These are phyloP conservation scores for Rhadinocentrus ornatus DNA, from an alignment of 2,797 vertebrate species.

Conservation along the genomic window DNA sequence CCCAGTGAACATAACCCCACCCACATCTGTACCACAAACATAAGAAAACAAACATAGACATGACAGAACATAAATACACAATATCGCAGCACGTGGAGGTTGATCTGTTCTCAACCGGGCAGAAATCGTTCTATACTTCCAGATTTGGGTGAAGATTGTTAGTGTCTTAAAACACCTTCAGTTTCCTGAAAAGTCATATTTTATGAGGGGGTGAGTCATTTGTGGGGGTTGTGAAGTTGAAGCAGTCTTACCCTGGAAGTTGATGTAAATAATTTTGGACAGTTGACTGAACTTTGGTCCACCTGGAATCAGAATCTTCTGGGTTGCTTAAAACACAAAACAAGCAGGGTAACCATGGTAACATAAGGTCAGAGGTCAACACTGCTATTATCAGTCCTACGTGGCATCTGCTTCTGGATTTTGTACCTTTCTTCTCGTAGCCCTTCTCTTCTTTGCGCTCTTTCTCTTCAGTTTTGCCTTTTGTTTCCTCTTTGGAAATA, in stretches of 20 bases:
- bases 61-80: slow-evolving; percentile 7
- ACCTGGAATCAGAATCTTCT: slow-evolving; percentile 81
- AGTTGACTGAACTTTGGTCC: slow-evolving; percentile 77
- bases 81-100: background rate
- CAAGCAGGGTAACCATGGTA: slow-evolving; percentile 30
- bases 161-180: background rate
- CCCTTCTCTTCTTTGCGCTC: slow-evolving; percentile 60
- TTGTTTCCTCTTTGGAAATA: slow-evolving; percentile 40
- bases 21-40: background rate
- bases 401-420: background rate
- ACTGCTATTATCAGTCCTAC: background rate
- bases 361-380: slow-evolving; percentile 7
- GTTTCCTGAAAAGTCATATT: background rate
- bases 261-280: slow-evolving; percentile 78
- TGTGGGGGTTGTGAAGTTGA: background rate
- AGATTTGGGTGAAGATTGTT: background rate
- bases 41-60: background rate
- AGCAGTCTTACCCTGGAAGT: slow-evolving; percentile 78
- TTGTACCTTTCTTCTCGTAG: slow-evolving; percentile 75
- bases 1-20: background rate
- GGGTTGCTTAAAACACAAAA: slow-evolving; percentile 70
- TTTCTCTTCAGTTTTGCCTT: slow-evolving; percentile 25
- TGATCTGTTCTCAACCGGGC: too few species aligned
- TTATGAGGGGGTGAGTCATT: background rate
- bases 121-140: too few species aligned